These are phyloP conservation scores for Nezara viridula DNA, from an alignment of 2,888 invertebrate species.

Conservation along the genomic window DNA sequence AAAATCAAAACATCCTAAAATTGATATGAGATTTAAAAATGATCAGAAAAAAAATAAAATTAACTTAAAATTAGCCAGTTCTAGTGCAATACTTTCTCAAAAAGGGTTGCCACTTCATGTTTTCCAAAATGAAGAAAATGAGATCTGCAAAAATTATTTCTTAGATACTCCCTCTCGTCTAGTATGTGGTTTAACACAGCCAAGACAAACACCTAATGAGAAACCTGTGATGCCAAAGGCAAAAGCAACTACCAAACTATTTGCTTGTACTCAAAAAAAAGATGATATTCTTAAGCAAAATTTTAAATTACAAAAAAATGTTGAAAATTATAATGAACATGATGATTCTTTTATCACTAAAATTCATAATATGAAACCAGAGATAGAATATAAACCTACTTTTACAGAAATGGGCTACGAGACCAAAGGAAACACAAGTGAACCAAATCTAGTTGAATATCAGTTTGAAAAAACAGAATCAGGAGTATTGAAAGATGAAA, in stretches of 20 bases:
- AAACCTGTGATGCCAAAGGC: not conserved
- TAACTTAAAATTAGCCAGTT: not conserved
- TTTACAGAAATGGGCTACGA: not conserved
- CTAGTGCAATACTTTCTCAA: not conserved
- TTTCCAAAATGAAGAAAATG: not conserved
- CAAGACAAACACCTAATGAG: not conserved
- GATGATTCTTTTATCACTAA: not conserved
- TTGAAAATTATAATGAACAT: not conserved
- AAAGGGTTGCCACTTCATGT: not conserved
- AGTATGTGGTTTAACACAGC: not conserved
- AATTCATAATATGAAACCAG: not conserved
- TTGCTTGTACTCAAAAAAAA: not conserved
- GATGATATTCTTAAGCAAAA: not conserved
- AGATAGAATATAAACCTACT: not conserved
- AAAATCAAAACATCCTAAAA: constrained; percentile 43
- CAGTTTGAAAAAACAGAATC: not conserved
- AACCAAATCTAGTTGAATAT: not conserved
- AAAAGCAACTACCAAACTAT: not conserved
- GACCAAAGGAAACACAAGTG: not conserved
- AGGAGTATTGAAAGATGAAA: not conserved
- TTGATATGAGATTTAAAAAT: constrained; percentile 1
- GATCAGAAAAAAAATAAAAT: not conserved
- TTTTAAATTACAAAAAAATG: not conserved
- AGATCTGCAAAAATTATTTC: not conserved
- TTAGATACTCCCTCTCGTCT: constrained; percentile 35